A percentile compares a stretch with the other conserved stretches of the same genome.
Conservation (phyloP, 2,113 vertebrate genomes). For the Lonchura striata region DNA sequence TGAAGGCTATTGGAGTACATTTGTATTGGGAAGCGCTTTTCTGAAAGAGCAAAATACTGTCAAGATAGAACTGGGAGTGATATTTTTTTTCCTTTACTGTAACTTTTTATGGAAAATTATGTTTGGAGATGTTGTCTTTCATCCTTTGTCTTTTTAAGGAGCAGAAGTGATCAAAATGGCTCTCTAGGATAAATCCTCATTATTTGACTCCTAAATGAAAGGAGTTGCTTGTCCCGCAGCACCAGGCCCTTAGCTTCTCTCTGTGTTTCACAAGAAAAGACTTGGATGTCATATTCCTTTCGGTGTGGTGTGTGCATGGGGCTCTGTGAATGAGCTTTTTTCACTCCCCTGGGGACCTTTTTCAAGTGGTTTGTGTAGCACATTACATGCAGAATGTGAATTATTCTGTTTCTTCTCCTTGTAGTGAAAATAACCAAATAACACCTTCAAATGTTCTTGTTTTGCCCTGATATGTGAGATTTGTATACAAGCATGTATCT, state of each 20-base stretch:
- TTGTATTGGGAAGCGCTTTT: neutral
- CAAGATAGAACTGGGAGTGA: neutral
- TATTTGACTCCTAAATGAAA: neutral
- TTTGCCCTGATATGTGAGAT: neutral
- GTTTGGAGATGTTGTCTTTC: neutral
- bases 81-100: neutral
- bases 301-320: neutral
- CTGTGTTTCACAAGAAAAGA: neutral
- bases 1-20: neutral
- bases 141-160: neutral
- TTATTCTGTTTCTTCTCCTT: neutral
- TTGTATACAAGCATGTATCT: neutral
- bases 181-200: neutral
- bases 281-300: neutral
- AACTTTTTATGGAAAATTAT: neutral
- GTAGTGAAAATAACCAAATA: neutral
- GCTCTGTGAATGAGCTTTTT: neutral
- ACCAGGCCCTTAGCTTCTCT: neutral
- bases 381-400: neutral
- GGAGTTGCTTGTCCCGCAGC: rapidly evolving
- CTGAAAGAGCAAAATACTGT: neutral
- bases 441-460: neutral
- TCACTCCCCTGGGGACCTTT: neutral
- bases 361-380: neutral
- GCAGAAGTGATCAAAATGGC: neutral